phyloP scores from a whole-genome alignment of 2,888 invertebrate genomes.

The Stenurella melanura region DNA sequence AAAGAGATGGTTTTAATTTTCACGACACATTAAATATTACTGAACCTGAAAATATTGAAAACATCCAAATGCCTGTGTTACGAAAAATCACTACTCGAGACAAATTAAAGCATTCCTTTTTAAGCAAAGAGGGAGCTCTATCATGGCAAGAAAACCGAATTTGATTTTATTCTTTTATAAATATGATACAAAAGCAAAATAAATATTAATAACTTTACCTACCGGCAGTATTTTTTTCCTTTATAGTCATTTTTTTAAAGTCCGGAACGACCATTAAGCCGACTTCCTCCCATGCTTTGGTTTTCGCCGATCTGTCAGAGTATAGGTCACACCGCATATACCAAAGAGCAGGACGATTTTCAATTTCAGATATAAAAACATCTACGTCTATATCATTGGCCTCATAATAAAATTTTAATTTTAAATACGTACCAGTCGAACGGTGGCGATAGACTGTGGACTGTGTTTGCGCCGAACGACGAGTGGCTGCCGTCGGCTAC shows the following conservation, averaged over 20 bases:
- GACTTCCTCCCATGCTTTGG: constrained; percentile 3
- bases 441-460: background rate
- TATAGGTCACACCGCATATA: constrained; percentile 19
- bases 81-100: too few species aligned
- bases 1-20: constrained; percentile 10
- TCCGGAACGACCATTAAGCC: background rate
- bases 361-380: constrained; percentile 17
- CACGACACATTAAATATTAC: too few species aligned
- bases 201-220: background rate
- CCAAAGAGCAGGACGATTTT: constrained; percentile 9
- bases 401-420: background rate
- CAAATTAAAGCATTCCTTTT: too few species aligned
- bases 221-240: constrained; percentile 20
- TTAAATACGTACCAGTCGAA: background rate
- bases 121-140: too few species aligned
- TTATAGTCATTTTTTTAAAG: constrained; percentile 12
- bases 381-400: constrained; percentile 3
- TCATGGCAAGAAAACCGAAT: too few species aligned
- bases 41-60: too few species aligned
- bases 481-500: background rate
- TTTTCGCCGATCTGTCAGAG: background rate
- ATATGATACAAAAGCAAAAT: too few species aligned
- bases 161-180: constrained; percentile 9
- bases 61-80: too few species aligned
- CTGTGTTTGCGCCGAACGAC: background rate